phyloP scores from a whole-genome alignment of 2,888 invertebrate genomes.

The Pogonocherus hispidulus region DNA sequence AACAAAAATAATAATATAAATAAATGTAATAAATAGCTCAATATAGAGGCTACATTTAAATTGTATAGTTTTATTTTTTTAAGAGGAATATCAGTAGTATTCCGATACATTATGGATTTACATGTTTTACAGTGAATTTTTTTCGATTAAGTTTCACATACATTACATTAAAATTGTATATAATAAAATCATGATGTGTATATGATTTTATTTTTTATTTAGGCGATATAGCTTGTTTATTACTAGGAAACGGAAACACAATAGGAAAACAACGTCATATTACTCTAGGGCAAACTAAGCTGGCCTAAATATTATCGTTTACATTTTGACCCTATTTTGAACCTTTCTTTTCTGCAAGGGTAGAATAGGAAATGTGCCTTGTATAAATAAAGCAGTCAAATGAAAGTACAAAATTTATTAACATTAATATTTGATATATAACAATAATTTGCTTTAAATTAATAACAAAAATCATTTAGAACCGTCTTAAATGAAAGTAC shows the following conservation, averaged over 20 bases:
- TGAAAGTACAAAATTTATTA: neutral
- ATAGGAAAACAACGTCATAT: neutral
- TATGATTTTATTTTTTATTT: neutral
- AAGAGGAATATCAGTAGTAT: no score
- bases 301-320: neutral
- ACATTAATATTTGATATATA: no score
- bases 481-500: neutral
- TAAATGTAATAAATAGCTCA: no score
- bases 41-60: no score
- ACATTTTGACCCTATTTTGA: neutral
- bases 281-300: neutral
- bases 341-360: neutral
- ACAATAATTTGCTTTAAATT: neutral
- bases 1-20: no score
- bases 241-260: neutral
- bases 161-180: no score
- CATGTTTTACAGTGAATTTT: no score
- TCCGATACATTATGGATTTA: no score
- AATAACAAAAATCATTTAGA: neutral
- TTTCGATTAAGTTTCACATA: no score
- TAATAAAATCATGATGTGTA: no score
- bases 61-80: no score
- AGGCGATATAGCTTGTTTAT: no score
- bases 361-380: neutral
- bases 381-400: neutral